Evolutionary conservation across 2,797 vertebrate genomes (phyloP).

Genomic region (Prionace glauca): DNA sequence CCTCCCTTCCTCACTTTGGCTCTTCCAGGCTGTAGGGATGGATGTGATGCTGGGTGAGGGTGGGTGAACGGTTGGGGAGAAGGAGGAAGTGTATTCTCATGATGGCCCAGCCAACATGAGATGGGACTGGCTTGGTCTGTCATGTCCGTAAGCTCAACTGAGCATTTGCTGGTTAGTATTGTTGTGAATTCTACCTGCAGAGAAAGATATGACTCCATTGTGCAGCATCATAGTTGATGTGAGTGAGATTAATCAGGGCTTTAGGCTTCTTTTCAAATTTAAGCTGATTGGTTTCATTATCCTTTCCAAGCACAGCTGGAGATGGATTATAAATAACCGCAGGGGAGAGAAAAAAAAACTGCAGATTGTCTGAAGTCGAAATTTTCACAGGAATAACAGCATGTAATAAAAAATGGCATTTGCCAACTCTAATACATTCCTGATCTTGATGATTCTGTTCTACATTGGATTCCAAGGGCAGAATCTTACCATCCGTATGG

Average conservation of each 20-base stretch:
- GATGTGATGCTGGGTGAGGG: not conserved
- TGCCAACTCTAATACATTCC: not conserved
- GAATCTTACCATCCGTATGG: not conserved
- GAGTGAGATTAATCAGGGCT: not conserved
- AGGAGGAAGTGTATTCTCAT: not conserved
- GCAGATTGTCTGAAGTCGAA: not conserved
- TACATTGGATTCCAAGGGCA: not conserved
- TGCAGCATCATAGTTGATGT: not conserved
- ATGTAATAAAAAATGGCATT: not conserved
- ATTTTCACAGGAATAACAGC: not conserved
- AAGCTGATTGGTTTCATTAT: conserved; percentile 4
- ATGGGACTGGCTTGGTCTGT: not conserved
- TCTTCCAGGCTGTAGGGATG: not conserved
- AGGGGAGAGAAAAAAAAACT: not conserved
- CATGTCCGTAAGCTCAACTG: not conserved
- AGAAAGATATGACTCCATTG: not conserved
- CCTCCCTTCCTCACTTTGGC: not conserved
- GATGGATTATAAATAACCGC: not conserved
- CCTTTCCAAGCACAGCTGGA: not conserved
- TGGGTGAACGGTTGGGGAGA: not conserved
- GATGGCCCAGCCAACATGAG: not conserved
- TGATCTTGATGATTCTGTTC: not conserved
- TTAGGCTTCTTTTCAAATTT: not conserved
- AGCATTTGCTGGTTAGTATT: not conserved
- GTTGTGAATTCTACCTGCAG: not conserved